phyloP scores from a whole-genome alignment of 30 jellyfish, hydroid and myxozoan genomes.

The Aurelia aurita region DNA sequence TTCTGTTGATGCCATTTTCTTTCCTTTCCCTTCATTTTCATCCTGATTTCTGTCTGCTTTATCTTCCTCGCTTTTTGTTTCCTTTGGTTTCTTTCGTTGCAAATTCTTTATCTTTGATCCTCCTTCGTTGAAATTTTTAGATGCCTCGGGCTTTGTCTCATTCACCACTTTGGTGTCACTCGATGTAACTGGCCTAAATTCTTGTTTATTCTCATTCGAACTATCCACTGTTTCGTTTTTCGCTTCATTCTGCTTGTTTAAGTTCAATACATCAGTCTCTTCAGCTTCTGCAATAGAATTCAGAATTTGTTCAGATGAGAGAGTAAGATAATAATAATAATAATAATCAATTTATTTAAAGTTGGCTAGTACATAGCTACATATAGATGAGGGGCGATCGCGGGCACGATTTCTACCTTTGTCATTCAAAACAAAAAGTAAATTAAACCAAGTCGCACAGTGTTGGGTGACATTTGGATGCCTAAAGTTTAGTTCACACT shows the following conservation, averaged over 20 bases:
- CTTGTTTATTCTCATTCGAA: neutral
- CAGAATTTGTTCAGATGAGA: too few species aligned
- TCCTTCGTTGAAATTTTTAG: neutral
- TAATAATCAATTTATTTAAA: too few species aligned
- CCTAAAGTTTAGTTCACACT: too few species aligned
- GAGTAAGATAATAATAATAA: too few species aligned
- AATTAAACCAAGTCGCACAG: too few species aligned
- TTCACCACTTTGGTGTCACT: neutral
- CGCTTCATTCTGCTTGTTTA: neutral
- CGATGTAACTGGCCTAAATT: neutral
- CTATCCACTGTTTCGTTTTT: neutral
- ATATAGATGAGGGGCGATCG: too few species aligned
- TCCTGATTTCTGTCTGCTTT: neutral
- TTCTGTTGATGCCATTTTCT: too few species aligned
- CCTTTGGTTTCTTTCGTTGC: neutral
- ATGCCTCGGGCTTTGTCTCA: neutral
- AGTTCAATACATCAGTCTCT: neutral
- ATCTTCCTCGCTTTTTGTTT: neutral
- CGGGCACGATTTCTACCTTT: too few species aligned
- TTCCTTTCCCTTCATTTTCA: neutral
- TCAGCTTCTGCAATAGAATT: too few species aligned
- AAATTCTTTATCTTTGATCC: neutral
- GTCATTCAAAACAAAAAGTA: too few species aligned
- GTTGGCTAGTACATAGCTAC: too few species aligned
- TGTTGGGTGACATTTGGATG: too few species aligned